These are phyloP conservation scores for Eurytoma adleriae DNA, from an alignment of 2,888 invertebrate genomes.

Conservation along the genomic window DNA sequence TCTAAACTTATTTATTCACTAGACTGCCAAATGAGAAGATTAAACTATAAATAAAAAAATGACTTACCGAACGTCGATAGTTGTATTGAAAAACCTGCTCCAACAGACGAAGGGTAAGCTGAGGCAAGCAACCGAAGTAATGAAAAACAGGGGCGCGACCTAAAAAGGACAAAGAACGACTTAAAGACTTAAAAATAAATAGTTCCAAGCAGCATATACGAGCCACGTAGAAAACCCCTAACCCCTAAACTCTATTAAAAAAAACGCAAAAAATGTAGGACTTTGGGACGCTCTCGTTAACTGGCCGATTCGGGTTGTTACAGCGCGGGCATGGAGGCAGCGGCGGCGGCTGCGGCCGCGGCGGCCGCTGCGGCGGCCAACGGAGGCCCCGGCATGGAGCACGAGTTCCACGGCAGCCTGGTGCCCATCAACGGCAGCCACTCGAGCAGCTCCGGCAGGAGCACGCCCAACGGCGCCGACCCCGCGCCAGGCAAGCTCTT, in stretches of 20 bases:
- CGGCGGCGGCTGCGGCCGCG: slow-evolving; percentile 63
- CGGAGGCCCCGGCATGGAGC: slow-evolving; percentile 77
- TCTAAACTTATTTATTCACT: too few species aligned
- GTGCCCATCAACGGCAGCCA: slow-evolving; percentile 78
- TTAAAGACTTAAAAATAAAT: slow-evolving; percentile 6
- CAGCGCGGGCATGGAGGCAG: slow-evolving; percentile 78
- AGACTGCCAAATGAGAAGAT: neutral
- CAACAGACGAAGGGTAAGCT: slow-evolving; percentile 62
- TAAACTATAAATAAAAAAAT: slow-evolving; percentile 16
- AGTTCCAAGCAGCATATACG: neutral
- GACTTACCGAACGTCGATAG: slow-evolving; percentile 73
- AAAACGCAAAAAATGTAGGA: neutral
- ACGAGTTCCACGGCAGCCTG: slow-evolving; percentile 77
- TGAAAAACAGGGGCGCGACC: slow-evolving; percentile 65
- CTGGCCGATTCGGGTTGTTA: slow-evolving; percentile 13
- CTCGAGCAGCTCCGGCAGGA: slow-evolving; percentile 84
- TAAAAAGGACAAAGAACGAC: slow-evolving; percentile 63
- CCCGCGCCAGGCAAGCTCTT: slow-evolving; percentile 91
- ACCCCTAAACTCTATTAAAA: neutral
- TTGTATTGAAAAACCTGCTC: slow-evolving; percentile 66
- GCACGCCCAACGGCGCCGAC: slow-evolving; percentile 84
- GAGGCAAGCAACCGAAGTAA: slow-evolving; percentile 55
- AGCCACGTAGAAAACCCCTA: neutral
- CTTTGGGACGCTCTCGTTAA: too few species aligned
- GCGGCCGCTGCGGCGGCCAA: slow-evolving; percentile 74